Evolutionary conservation across 1,140 invertebrate genomes (phyloP), one percentile per base, ranked within the genome.

Genomic region (Neelides sp.): DNA sequence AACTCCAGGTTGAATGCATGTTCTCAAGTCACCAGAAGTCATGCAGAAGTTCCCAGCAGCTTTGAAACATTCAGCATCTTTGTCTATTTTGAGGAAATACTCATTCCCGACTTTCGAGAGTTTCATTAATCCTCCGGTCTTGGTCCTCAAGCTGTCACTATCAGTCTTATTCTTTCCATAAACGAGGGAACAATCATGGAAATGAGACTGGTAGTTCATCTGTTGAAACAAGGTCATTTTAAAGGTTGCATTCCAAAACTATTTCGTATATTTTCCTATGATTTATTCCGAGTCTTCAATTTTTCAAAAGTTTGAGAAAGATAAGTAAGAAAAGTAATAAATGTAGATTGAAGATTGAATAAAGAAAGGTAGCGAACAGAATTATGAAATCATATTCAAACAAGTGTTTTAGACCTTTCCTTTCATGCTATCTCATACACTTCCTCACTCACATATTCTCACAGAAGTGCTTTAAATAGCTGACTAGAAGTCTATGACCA

Each of bases 1-100:
- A 5, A 74, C 64, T 36, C 66, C 64, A 19, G 72, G 68, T 48
- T 77, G 72, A 42, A 75, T 68, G 44, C 68, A 72, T 10, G 73
- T 70, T 34, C 75, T 56, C 28, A 64, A 63, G 61, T 77, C 72
- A 35, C 75, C 74, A 48, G 68, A 48, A 8, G 62, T 52, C 40
- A 69, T 44, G 37, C 59, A 61, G 26, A 57, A 57, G 10, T 48
- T 41, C 1, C 17, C 23, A 3, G 52, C 50, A 3, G 50, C 43
- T 22, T 53, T 57, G 42, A 57, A 57, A 32, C 55, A 57, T 39
- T 57, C 55, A 5, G 55, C 50, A 17, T 53, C 27, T 20, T 46
- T 35, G 26, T 59, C 52, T 13, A 58, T 20, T 12, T 52, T 52
- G 3, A 57, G 32, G 35, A 46, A 52, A 15, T 50, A 51, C 34